These are phyloP conservation scores for Sipha maydis DNA, from an alignment of 2,888 invertebrate species.

Conservation along the genomic window DNA sequence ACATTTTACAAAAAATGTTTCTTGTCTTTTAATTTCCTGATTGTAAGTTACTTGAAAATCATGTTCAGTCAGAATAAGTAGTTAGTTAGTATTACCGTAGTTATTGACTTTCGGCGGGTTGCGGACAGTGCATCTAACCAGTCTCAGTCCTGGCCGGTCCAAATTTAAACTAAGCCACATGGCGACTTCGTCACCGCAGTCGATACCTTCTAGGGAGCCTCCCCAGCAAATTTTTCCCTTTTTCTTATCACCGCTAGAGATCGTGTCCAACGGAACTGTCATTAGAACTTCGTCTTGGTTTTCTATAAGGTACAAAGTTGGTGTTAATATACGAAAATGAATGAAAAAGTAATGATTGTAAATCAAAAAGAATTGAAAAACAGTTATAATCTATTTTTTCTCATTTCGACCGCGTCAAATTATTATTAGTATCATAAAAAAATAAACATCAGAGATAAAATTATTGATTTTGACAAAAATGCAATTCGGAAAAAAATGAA, in stretches of 20 bases:
- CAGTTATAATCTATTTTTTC: too few relatives aligned
- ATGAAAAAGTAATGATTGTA: too few relatives aligned
- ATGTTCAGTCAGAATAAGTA: not conserved
- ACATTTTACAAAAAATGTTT: too few relatives aligned
- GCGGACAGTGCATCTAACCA: constrained; percentile 73
- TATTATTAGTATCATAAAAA: too few relatives aligned
- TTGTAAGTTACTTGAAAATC: not conserved
- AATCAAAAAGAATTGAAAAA: too few relatives aligned
- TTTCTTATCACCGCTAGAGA: not conserved
- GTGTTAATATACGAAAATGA: too few relatives aligned
- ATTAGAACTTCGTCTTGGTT: constrained; percentile 44
- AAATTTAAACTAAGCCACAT: constrained; percentile 84
- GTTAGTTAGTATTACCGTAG: constrained; percentile 4
- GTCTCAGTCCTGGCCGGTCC: constrained; percentile 75
- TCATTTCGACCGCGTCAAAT: too few relatives aligned
- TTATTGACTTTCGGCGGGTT: not conserved
- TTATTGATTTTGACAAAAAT: too few relatives aligned
- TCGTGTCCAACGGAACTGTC: constrained; percentile 3
- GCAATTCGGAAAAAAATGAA: too few relatives aligned
- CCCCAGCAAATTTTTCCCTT: constrained; percentile 47
- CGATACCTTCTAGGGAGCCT: constrained; percentile 72
- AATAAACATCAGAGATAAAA: too few relatives aligned
- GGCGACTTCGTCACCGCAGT: constrained; percentile 85
- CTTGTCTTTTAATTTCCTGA: too few relatives aligned
- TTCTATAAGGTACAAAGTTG: not conserved